Conservation (phyloP, 2,888 invertebrate species). For the Zele albiditarsus region DNA sequence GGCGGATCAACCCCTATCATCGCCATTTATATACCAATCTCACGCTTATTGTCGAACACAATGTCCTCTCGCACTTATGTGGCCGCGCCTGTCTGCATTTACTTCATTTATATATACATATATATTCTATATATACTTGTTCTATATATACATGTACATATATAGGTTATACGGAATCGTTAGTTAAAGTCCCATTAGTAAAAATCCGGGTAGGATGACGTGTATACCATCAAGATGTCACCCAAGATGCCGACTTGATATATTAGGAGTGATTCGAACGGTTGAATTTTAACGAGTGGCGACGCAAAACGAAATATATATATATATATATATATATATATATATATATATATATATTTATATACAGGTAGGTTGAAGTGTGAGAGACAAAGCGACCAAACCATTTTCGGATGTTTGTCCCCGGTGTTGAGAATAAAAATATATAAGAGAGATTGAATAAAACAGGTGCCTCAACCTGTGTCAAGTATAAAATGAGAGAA, state of each 20-base stretch:
- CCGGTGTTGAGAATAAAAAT: constrained; percentile 47
- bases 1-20: constrained; percentile 1
- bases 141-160: not conserved
- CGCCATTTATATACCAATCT: constrained; percentile 12
- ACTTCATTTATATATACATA: not conserved
- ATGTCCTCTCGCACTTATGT: not conserved
- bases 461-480: not conserved
- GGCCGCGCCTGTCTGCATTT: not conserved
- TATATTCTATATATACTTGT: not conserved
- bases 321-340: constrained; percentile 17
- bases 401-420: constrained; percentile 55
- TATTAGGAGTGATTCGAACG: constrained; percentile 63
- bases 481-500: not conserved
- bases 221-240: constrained; percentile 63
- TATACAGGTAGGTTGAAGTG: not conserved
- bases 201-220: constrained; percentile 59
- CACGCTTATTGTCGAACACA: constrained; percentile 27
- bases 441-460: constrained; percentile 50
- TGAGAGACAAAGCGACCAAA: constrained; percentile 5
- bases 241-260: constrained; percentile 67
- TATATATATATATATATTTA: not conserved
- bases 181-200: constrained; percentile 70
- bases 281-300: constrained; percentile 58
- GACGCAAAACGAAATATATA: constrained; percentile 26
- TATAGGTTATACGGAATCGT: constrained; percentile 56